Evolutionary conservation across 2,797 vertebrate species (phyloP).

Genomic region (Percopsis omiscomaycus): DNA sequence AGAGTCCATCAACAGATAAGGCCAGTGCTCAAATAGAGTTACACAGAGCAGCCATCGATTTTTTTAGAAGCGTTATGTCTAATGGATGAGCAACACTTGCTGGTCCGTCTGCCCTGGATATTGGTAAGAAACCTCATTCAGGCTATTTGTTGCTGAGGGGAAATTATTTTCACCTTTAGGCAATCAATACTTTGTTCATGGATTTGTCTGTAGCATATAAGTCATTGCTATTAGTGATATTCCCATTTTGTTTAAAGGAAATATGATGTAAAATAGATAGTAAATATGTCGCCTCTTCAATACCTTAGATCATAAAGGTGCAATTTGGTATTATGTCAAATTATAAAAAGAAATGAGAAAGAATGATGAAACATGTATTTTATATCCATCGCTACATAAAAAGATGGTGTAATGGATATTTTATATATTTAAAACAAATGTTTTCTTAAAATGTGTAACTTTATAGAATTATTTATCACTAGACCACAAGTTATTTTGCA

Average conservation of each 20-base stretch:
- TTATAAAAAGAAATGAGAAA: too few species aligned
- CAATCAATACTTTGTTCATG: slow-evolving; percentile 52
- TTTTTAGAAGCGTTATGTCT: slow-evolving; percentile 36
- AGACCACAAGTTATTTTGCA: too few species aligned
- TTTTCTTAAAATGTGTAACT: too few species aligned
- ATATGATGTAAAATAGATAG: not conserved
- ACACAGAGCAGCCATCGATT: slow-evolving; percentile 60
- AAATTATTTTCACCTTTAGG: slow-evolving; percentile 22
- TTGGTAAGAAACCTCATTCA: slow-evolving; percentile 51
- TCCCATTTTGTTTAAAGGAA: slow-evolving; percentile 3
- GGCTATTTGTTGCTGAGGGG: slow-evolving; percentile 6
- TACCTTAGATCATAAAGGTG: too few species aligned
- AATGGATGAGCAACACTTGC: slow-evolving; percentile 40
- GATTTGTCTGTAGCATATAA: slow-evolving; percentile 4
- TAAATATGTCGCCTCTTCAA: too few species aligned
- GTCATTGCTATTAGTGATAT: not conserved
- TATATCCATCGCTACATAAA: too few species aligned
- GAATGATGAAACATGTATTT: too few species aligned
- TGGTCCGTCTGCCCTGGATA: slow-evolving; percentile 38
- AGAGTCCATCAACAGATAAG: slow-evolving; percentile 64
- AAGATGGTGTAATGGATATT: too few species aligned
- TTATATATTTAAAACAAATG: too few species aligned
- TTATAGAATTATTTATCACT: too few species aligned
- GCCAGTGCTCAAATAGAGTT: slow-evolving; percentile 15
- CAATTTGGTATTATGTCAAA: too few species aligned